Evolutionary conservation across 2,797 vertebrate species (phyloP).

Genomic region (Anguilla obscura): DNA sequence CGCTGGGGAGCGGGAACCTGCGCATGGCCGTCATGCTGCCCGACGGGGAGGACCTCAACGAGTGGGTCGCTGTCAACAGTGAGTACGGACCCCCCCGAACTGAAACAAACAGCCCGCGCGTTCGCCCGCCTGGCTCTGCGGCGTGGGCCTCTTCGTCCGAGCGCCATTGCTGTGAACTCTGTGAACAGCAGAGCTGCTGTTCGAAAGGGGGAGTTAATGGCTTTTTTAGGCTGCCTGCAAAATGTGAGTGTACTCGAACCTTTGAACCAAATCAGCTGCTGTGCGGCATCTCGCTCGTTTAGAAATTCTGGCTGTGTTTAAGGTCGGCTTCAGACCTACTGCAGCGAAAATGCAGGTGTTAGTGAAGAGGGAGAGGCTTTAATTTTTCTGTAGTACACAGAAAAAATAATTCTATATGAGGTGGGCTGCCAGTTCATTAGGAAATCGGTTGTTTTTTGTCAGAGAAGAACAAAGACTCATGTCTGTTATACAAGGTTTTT

Average conservation of each 20-base stretch:
- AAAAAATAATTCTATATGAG: not conserved
- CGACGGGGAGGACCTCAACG: constrained; percentile 94
- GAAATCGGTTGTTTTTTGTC: not conserved
- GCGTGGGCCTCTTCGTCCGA: not conserved
- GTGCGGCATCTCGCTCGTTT: not conserved
- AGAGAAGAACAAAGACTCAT: not conserved
- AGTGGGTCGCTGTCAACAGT: constrained; percentile 99
- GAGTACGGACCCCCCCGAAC: constrained; percentile 62
- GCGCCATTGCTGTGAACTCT: not conserved
- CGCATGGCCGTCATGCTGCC: constrained; percentile 98
- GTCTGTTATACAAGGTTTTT: not conserved
- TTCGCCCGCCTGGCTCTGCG: not conserved
- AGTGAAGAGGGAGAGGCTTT: not conserved
- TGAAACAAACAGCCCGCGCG: not conserved
- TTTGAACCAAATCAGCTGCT: not conserved
- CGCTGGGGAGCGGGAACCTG: constrained; percentile 93
- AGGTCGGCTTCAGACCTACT: not conserved
- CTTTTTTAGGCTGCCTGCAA: not conserved
- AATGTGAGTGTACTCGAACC: not conserved
- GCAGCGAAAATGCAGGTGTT: not conserved
- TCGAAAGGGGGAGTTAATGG: not conserved
- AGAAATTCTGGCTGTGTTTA: not conserved
- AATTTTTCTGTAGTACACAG: not conserved
- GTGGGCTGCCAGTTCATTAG: not conserved
- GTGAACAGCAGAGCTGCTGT: not conserved